Evolutionary conservation across 1,140 invertebrate genomes (phyloP).

Genomic region (Musca domestica): DNA sequence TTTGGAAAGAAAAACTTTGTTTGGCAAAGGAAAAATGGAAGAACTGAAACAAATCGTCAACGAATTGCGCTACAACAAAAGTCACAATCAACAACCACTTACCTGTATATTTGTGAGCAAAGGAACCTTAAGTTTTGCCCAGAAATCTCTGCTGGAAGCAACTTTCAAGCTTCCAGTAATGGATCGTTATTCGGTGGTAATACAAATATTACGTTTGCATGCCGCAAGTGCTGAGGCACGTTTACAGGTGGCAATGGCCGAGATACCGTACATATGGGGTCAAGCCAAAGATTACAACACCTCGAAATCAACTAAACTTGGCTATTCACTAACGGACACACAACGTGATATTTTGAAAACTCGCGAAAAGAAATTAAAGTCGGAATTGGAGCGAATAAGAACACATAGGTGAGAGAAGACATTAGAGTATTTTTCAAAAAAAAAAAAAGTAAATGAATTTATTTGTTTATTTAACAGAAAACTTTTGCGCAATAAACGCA

Average conservation of each 20-base stretch:
- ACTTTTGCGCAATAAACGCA: conserved; percentile 61
- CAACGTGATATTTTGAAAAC: conserved; percentile 61
- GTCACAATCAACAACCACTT: conserved; percentile 47
- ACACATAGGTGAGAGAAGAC: conserved; percentile 56
- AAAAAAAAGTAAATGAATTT: too few species aligned
- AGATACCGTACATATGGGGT: conserved; percentile 76
- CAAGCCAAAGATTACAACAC: conserved; percentile 52
- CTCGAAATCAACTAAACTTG: conserved; percentile 40
- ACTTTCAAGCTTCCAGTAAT: conserved; percentile 68
- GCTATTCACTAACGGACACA: conserved; percentile 55
- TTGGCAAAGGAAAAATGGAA: conserved; percentile 68
- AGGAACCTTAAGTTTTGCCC: conserved; percentile 64
- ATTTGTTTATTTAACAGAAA: conserved; percentile 48
- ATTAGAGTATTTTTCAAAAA: too few species aligned
- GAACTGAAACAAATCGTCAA: conserved; percentile 54
- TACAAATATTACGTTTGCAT: conserved; percentile 81
- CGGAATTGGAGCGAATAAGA: conserved; percentile 64
- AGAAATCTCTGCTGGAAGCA: conserved; percentile 63
- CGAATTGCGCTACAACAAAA: conserved; percentile 25
- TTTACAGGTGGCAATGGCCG: conserved; percentile 84
- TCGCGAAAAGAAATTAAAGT: conserved; percentile 66
- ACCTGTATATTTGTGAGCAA: conserved; percentile 76
- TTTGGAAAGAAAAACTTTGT: conserved; percentile 63
- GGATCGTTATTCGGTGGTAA: conserved; percentile 79
- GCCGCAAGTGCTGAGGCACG: conserved; percentile 79